phyloP scores from a whole-genome alignment of 2,797 vertebrate genomes.

The Gadopsis bispinosus region DNA sequence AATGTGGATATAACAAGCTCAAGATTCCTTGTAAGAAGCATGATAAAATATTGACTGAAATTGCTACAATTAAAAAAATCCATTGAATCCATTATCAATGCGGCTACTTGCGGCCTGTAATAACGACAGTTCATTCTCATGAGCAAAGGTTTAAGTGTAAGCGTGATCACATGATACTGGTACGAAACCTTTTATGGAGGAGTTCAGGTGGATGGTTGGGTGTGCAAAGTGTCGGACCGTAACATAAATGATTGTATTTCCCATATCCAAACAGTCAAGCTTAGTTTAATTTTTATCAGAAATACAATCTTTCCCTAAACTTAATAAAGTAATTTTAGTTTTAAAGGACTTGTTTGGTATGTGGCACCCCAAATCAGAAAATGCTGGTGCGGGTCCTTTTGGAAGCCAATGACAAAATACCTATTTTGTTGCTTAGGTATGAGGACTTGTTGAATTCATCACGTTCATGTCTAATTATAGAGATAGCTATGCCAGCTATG shows the following conservation, averaged over 20 bases:
- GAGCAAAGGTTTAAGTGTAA: not conserved
- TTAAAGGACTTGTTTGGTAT: not conserved
- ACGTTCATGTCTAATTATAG: conserved; percentile 47
- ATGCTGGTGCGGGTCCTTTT: not conserved
- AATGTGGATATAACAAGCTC: not conserved
- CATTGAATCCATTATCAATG: not conserved
- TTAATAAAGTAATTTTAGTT: not conserved
- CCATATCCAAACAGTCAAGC: not conserved
- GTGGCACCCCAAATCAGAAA: not conserved
- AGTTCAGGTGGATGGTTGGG: not conserved
- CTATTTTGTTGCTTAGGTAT: not conserved
- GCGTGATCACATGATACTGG: not conserved
- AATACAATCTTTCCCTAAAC: not conserved
- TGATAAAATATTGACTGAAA: not conserved
- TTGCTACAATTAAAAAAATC: not conserved
- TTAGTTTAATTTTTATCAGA: not conserved
- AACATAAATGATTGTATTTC: not conserved
- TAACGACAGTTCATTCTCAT: not conserved
- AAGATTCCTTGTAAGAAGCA: not conserved
- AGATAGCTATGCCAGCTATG: conserved; percentile 23
- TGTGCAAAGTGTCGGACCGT: not conserved
- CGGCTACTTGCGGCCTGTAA: not conserved
- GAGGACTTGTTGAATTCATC: conserved; percentile 37
- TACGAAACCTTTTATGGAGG: not conserved
- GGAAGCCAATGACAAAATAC: not conserved